Evolutionary conservation across 1,140 invertebrate species (phyloP).

Genomic region (Pissodes strobi): DNA sequence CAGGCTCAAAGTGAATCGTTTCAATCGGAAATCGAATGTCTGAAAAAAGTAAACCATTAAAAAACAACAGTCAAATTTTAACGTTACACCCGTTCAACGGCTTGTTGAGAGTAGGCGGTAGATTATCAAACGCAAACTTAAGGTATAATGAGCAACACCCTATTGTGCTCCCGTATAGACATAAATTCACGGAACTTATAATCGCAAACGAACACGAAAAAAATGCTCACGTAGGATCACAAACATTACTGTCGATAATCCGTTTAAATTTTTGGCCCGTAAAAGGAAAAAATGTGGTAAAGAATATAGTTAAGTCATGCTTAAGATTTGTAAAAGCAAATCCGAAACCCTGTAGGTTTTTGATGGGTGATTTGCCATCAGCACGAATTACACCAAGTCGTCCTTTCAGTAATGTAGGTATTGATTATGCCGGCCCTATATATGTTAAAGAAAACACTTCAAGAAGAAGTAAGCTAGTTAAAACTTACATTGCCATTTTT

Average conservation of each 20-base stretch:
- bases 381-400: constrained; percentile 38
- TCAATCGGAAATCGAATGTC: constrained; percentile 3
- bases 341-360: constrained; percentile 24
- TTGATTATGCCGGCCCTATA: constrained; percentile 52
- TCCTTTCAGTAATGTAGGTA: constrained; percentile 41
- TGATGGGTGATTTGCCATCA: constrained; percentile 52
- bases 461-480: constrained; percentile 29
- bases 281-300: constrained; percentile 19
- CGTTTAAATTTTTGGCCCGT: too few species aligned
- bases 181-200: constrained; percentile 34
- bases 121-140: constrained; percentile 41
- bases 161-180: constrained; percentile 34
- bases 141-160: constrained; percentile 34
- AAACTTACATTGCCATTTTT: constrained; percentile 53
- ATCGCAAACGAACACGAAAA: constrained; percentile 30
- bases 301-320: constrained; percentile 20
- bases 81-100: constrained; percentile 36
- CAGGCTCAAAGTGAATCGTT: constrained; percentile 19
- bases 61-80: constrained; percentile 17
- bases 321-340: constrained; percentile 19
- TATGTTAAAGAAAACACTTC: constrained; percentile 5
- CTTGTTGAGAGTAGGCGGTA: constrained; percentile 42
- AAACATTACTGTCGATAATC: constrained; percentile 21
- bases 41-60: constrained; percentile 11
- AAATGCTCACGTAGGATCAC: constrained; percentile 22